Base-by-base conservation (phyloP, 2,113 vertebrate genomes). In the Oxyruncus cristatus region DNA sequence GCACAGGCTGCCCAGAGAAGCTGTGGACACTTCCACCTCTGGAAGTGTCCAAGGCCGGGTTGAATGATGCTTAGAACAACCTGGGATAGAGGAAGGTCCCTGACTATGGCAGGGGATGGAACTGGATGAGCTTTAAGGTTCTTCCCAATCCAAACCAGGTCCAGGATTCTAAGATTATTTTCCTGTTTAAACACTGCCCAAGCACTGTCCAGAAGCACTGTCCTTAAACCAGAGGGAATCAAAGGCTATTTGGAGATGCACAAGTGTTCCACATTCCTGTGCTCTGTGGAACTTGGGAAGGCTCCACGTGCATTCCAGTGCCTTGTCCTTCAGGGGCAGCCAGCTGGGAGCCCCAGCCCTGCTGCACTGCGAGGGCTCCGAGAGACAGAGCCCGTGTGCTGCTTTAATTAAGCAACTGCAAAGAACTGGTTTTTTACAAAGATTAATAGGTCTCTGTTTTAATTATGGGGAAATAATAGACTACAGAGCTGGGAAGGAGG, bases 221-320 rank as follows among this genome's bases (percentile, higher is more conserved):
- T 27, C 50, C 26, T 52, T 52, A 52, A 27, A 52, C 50, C 21
- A 1, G 37, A 17, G 23, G 5, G 11, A 1, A 3, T 1, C 4
- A 7, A 7, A 9, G 59, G 42, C 53, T 5, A 20, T 13, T 1
- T 20, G 79, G 79, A 41, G 66, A 10, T 4, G 3, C 27, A 41
- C 27, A 0, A 1, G 0, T 2, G 11, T 15, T 37, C 19, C 4
- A 12, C 4, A 2, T 5, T 2, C 18, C 3, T 2, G 42, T 3
- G 13, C 0, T 7, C 2, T 1, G 0, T 1, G 26, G 26, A 6
- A 12, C 1, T 0, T 0, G 10, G 56, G 42, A 8, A 8, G 15
- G 61, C 14, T 46, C 14, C 2, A 7, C 5, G 14, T 14, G 13
- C 30, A 2, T 4, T 1, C 32, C 70, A 7, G 1, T 8, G 33